Percentiles rank a stretch among this genome's conserved stretches.
Evolutionary conservation across 1,140 invertebrate genomes (phyloP).

Genomic region (Meteorus sp.): DNA sequence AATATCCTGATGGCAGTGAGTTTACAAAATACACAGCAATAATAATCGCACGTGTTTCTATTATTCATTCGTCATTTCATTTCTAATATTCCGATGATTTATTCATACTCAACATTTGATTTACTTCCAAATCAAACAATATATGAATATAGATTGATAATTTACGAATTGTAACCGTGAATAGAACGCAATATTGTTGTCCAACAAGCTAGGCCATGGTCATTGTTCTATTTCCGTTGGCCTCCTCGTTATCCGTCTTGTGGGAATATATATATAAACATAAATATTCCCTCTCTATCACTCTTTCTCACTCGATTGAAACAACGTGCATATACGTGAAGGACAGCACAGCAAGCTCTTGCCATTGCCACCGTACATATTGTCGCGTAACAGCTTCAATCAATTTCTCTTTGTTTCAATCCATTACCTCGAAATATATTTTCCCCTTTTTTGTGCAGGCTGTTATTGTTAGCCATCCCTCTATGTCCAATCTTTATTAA

Average conservation of each 20-base stretch:
- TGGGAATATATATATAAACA: not conserved
- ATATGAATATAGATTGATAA: too few relatives aligned
- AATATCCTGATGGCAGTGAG: constrained; percentile 36
- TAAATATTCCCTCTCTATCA: not conserved
- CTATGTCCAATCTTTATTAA: not conserved
- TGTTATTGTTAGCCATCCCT: not conserved
- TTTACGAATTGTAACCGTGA: not conserved
- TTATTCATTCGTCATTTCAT: too few relatives aligned
- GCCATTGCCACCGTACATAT: not conserved
- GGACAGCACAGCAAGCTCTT: too few relatives aligned
- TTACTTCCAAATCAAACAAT: too few relatives aligned
- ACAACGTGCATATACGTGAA: too few relatives aligned
- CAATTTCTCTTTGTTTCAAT: not conserved
- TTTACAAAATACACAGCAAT: constrained; percentile 5
- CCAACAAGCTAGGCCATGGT: constrained; percentile 19
- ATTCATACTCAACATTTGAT: too few relatives aligned
- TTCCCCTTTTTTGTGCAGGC: not conserved
- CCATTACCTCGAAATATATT: too few relatives aligned
- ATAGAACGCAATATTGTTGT: not conserved
- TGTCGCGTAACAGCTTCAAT: not conserved
- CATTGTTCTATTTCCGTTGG: constrained; percentile 17
- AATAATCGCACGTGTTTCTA: too few relatives aligned
- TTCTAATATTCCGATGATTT: too few relatives aligned
- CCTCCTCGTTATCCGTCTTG: not conserved
- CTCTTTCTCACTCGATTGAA: too few relatives aligned